These are phyloP conservation scores for Oryctes rhinoceros DNA, from an alignment of 1,140 invertebrate species.

Conservation along the genomic window DNA sequence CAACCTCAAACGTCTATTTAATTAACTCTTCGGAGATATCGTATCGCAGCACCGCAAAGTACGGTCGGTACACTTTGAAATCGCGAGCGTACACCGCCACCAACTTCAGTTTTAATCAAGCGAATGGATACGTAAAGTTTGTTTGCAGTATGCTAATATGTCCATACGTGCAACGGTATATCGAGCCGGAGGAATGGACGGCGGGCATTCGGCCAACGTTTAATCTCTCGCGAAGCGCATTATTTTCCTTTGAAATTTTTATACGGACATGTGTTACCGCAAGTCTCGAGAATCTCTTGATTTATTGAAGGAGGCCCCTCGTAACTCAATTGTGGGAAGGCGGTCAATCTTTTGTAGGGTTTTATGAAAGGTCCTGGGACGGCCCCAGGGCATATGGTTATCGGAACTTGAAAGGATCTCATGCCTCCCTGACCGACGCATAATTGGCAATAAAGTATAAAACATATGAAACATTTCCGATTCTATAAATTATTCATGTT, in stretches of 20 bases:
- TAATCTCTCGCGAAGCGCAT: slow-evolving; percentile 19
- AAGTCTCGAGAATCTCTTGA: slow-evolving; percentile 26
- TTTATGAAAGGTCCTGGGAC: slow-evolving; percentile 22
- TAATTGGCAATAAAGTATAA: slow-evolving; percentile 38
- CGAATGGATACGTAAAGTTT: slow-evolving; percentile 22
- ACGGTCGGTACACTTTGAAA: slow-evolving; percentile 24
- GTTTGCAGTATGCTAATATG: background rate
- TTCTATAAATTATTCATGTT: slow-evolving; percentile 27
- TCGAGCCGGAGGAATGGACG: too few species aligned
- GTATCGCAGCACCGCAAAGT: slow-evolving; percentile 8
- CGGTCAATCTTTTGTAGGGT: slow-evolving; percentile 37
- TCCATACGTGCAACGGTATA: background rate
- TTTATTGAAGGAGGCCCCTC: slow-evolving; percentile 29
- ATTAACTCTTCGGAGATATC: slow-evolving; percentile 2
- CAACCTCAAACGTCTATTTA: background rate
- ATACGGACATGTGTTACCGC: slow-evolving; percentile 9
- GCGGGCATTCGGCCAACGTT: background rate
- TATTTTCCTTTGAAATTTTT: slow-evolving; percentile 28
- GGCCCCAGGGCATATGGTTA: slow-evolving; percentile 24
- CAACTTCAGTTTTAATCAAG: slow-evolving; percentile 23
- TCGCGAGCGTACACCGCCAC: background rate
- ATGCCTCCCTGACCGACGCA: background rate
- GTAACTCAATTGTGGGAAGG: slow-evolving; percentile 38
- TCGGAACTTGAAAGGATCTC: slow-evolving; percentile 36
- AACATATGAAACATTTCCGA: slow-evolving; percentile 8